Evolutionary conservation across 2,113 vertebrate genomes (phyloP).

Genomic region (Leucoraja erinaceus): DNA sequence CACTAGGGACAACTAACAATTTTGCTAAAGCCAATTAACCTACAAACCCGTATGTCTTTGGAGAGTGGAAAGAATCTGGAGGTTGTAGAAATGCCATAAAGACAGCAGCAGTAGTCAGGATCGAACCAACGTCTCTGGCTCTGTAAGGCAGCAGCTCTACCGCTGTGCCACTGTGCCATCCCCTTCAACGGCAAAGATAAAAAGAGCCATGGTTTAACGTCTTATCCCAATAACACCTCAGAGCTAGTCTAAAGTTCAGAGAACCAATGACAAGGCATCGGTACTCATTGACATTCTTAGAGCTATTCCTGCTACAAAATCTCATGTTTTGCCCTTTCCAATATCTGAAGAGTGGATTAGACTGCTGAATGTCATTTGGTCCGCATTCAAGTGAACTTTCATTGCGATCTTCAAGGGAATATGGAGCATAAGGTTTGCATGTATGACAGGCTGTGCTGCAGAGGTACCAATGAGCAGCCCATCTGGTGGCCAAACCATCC

Average conservation of each 20-base stretch:
- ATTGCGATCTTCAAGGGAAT: neutral
- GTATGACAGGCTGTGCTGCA: neutral
- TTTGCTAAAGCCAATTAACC: no score
- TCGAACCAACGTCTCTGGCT: no score
- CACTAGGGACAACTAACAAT: no score
- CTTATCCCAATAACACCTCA: neutral
- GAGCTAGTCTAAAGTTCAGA: no score
- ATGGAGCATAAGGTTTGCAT: neutral
- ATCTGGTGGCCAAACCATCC: neutral
- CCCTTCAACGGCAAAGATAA: neutral
- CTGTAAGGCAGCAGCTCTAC: no score
- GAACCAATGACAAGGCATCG: neutral
- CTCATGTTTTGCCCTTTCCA: constrained; percentile 13
- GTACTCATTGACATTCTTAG: neutral
- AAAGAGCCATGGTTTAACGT: neutral
- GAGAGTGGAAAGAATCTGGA: no score
- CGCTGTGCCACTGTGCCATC: no score
- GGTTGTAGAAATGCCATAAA: no score
- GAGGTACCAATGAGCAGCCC: neutral
- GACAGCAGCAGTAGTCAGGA: no score
- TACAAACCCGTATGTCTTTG: no score
- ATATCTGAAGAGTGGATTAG: neutral
- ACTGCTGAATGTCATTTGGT: neutral
- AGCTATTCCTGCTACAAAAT: neutral
- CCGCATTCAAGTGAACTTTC: neutral